Conservation (phyloP, 2,113 vertebrate genomes). For the Elgaria multicarinata region DNA sequence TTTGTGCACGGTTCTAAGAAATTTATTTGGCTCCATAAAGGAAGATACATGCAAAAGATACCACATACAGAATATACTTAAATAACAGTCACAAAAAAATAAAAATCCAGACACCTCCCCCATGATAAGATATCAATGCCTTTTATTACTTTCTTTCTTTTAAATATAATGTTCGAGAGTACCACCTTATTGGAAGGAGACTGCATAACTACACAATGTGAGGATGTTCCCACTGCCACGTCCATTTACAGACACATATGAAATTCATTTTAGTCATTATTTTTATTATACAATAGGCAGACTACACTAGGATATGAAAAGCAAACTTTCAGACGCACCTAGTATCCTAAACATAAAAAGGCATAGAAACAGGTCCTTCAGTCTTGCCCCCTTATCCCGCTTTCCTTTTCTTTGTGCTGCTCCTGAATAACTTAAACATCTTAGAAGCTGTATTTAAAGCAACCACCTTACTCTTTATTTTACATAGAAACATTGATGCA, state of each 20-base stretch:
- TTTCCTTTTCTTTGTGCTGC: conserved; percentile 72
- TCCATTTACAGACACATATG: conserved; percentile 71
- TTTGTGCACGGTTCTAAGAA: conserved; percentile 78
- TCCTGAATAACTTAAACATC: conserved; percentile 76
- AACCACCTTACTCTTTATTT: conserved; percentile 73
- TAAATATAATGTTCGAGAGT: conserved; percentile 61
- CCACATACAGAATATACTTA: conserved; percentile 84
- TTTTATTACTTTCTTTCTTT: conserved; percentile 62
- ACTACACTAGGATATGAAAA: conserved; percentile 74
- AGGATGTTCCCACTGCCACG: conserved; percentile 68
- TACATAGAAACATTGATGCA: conserved; percentile 76
- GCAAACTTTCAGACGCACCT: conserved; percentile 74
- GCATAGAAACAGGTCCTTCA: conserved; percentile 70
- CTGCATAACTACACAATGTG: conserved; percentile 63
- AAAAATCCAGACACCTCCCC: conserved; percentile 57
- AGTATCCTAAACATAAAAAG: conserved; percentile 74
- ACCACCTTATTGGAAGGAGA: conserved; percentile 63
- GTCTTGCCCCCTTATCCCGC: not conserved
- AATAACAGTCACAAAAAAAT: conserved; percentile 81
- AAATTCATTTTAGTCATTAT: conserved; percentile 58
- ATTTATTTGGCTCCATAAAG: conserved; percentile 86
- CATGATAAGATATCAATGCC: conserved; percentile 63
- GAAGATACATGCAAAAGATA: conserved; percentile 85
- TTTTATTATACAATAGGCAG: conserved; percentile 75
- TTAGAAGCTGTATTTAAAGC: conserved; percentile 56